Evolutionary conservation across 1,140 invertebrate species (phyloP), one percentile per base, ranked within the genome.

Genomic region (Notospermus geniculatus): DNA sequence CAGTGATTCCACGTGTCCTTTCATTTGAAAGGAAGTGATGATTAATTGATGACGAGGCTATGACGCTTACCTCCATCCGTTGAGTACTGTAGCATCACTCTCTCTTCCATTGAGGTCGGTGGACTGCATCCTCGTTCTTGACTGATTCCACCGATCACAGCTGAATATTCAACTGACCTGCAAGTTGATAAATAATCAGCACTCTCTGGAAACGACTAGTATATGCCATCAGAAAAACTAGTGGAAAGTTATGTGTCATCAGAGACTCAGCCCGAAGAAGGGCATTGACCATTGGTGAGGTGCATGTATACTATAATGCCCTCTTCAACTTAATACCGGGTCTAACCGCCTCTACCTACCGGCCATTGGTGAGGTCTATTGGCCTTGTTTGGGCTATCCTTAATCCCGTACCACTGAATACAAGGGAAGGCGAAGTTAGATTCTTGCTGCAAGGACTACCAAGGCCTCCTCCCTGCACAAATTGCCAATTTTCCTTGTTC

Each of bases 301-400:
- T 43, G 19, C 19, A 43, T 43, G 11, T 43, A 11, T 43, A 11
- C 39, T 11, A 19, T 19, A 43, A 43, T 43, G 39, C 19, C 19
- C 19, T 11, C 19, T 19, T 43, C 19, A 43, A 13, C 19, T 13
- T 43, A 13, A 19, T 19, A 43, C 39, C 11, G 39, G 19, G 11
- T 11, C 11, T 19, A 7, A n/a, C 19, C n/a, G 46, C n/a, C 46
- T 25, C 52, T 15, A 65, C 65, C 52, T 70, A 81, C 72, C 69
- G 77, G 11, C 76, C 76, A 68, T 77, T 75, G 50, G 77, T 73
- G 7, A 80, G 73, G 63, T 82, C 80, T 27, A 82, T 71, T 54
- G 76, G 73, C 13, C 63, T 46, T 15, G 79, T 80, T 29, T 71
- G 70, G 15, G 74, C 67, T 43, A 73, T 72, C 55, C 78, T 66